Conservation (phyloP, 2,888 invertebrate genomes). For the Thecocarcelia acutangulata region DNA sequence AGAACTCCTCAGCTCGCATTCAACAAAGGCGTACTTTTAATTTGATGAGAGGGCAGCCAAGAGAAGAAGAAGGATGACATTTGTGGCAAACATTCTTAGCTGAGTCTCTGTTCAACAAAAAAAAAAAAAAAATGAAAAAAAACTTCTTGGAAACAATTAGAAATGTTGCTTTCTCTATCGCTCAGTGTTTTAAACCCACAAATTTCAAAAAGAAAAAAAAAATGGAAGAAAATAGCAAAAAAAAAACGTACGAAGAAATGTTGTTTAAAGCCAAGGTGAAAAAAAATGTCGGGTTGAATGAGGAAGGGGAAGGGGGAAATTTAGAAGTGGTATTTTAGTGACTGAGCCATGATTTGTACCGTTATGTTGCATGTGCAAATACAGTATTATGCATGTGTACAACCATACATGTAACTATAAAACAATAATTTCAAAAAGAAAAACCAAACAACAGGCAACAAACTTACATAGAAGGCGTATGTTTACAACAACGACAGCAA, state of each 20-base stretch:
- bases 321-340: conserved; percentile 50
- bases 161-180: conserved; percentile 68
- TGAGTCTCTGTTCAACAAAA: conserved; percentile 34
- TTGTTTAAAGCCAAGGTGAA: neutral
- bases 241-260: neutral
- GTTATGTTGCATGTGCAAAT: conserved; percentile 66
- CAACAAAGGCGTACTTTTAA: conserved; percentile 28
- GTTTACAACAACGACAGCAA: conserved; percentile 29
- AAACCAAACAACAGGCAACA: conserved; percentile 27
- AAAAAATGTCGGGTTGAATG: conserved; percentile 3
- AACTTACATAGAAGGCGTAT: conserved; percentile 62
- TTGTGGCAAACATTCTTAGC: conserved; percentile 13
- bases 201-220: conserved; percentile 12
- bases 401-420: conserved; percentile 33
- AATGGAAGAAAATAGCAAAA: conserved; percentile 29
- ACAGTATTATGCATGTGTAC: conserved; percentile 54
- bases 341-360: conserved; percentile 74
- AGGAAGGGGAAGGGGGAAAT: conserved; percentile 23
- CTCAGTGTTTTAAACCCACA: conserved; percentile 48
- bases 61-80: neutral
- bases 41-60: neutral
- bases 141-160: conserved; percentile 66
- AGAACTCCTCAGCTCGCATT: conserved; percentile 24
- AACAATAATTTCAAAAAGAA: conserved; percentile 9
- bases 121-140: neutral